Conservation (phyloP, 2,797 vertebrate genomes). For the Phyllotis vaccarum region DNA sequence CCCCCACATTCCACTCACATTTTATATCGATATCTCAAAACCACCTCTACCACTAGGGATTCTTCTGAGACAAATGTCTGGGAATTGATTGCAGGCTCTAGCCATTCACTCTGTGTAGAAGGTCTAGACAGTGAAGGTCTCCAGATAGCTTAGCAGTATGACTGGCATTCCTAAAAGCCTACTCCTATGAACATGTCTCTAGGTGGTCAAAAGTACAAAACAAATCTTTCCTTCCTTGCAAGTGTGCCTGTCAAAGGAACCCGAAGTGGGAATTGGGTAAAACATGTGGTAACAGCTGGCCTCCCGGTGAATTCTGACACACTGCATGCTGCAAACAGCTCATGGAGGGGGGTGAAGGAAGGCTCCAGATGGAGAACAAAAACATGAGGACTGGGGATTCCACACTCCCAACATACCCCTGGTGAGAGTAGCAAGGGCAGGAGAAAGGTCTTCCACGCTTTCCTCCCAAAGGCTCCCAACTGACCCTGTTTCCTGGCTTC, state of each 20-base stretch:
- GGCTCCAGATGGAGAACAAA: not conserved
- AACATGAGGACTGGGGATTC: not conserved
- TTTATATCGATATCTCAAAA: not conserved
- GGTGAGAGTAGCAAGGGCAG: not conserved
- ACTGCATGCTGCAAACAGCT: not conserved
- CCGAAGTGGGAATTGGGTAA: not conserved
- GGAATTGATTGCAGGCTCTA: not conserved
- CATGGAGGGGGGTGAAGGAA: not conserved
- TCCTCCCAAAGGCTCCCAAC: not conserved
- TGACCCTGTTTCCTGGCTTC: not conserved
- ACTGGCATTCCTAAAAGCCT: not conserved
- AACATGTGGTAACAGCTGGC: not conserved
- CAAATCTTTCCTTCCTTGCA: not conserved
- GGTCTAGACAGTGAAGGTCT: not conserved
- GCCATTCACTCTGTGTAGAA: not conserved
- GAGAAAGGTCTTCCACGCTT: not conserved
- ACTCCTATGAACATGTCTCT: not conserved
- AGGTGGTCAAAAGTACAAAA: not conserved
- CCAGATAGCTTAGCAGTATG: not conserved
- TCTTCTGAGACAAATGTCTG: not conserved
- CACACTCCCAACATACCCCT: not conserved
- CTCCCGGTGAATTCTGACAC: not conserved
- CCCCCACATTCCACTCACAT: not conserved
- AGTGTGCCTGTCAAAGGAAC: not conserved
- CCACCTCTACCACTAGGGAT: not conserved